Conservation (phyloP, 2,888 invertebrate genomes). For the Caenorhabditis angaria region DNA sequence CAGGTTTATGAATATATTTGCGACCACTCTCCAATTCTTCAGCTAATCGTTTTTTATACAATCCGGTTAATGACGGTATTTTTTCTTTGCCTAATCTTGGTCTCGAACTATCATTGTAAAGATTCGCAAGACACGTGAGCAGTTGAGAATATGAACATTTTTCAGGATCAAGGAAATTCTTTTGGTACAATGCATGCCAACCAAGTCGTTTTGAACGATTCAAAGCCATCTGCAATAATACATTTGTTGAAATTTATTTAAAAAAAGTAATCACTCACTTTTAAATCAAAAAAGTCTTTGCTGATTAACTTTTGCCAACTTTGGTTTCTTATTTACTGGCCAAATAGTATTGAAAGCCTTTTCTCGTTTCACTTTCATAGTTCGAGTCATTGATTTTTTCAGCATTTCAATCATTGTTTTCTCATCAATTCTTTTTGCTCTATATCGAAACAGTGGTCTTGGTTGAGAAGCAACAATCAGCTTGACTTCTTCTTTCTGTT, state of each 20-base stretch:
- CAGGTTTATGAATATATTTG: neutral
- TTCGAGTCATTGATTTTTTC: constrained; percentile 23
- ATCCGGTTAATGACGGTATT: neutral
- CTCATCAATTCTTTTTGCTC: constrained; percentile 21
- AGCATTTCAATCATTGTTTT: constrained; percentile 16
- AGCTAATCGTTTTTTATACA: neutral
- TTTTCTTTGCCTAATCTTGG: neutral
- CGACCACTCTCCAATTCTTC: neutral
- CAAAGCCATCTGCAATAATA: constrained; percentile 20
- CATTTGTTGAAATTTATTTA: neutral
- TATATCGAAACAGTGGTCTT: constrained; percentile 18
- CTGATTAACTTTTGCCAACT: constrained; percentile 18
- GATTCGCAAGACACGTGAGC: neutral
- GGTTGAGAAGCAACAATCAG: constrained; percentile 28
- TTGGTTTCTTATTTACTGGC: neutral
- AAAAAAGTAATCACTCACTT: constrained; percentile 14
- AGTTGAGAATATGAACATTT: constrained; percentile 25
- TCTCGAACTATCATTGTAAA: constrained; percentile 2
- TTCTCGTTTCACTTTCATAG: constrained; percentile 13
- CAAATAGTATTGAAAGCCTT: neutral
- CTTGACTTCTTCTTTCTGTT: constrained; percentile 29
- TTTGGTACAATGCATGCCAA: constrained; percentile 36
- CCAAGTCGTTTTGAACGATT: constrained; percentile 17
- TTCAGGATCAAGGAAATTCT: constrained; percentile 24
- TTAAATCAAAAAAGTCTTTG: constrained; percentile 22